These are phyloP conservation scores for Poecilia wingei DNA, from an alignment of 2,797 vertebrate species.

Conservation along the genomic window DNA sequence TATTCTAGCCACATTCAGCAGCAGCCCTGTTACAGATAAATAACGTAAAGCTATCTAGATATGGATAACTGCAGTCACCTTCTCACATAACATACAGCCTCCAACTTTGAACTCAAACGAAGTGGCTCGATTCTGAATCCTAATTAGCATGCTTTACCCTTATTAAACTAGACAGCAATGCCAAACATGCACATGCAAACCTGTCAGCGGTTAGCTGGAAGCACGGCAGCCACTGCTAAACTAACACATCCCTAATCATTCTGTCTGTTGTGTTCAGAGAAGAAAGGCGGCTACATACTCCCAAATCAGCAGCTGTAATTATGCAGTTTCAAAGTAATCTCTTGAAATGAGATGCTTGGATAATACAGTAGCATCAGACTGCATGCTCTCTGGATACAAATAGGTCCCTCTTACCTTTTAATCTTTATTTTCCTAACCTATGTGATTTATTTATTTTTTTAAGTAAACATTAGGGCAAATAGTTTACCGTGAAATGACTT, in stretches of 20 bases:
- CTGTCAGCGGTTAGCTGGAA: conserved; percentile 1
- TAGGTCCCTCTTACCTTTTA: neutral
- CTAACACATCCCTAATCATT: conserved; percentile 5
- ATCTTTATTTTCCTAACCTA: neutral
- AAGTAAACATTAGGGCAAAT: neutral
- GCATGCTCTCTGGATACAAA: neutral
- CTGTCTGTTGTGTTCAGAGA: conserved; percentile 1
- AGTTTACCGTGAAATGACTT: neutral
- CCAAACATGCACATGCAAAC: conserved; percentile 8
- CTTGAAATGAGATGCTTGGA: conserved; percentile 3
- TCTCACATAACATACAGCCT: neutral
- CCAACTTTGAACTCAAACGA: neutral
- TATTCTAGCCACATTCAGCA: neutral
- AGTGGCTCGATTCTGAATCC: neutral
- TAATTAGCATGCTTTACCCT: neutral
- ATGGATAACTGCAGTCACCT: conserved; percentile 1
- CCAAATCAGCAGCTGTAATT: neutral
- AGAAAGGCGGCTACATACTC: neutral
- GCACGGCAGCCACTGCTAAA: neutral
- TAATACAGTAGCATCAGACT: neutral
- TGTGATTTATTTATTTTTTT: neutral
- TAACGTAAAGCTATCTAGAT: neutral
- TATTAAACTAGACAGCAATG: conserved; percentile 3
- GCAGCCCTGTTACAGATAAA: neutral
- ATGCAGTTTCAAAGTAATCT: neutral